Conservation (phyloP, 2,113 vertebrate genomes). For the Cnemophilus loriae region DNA sequence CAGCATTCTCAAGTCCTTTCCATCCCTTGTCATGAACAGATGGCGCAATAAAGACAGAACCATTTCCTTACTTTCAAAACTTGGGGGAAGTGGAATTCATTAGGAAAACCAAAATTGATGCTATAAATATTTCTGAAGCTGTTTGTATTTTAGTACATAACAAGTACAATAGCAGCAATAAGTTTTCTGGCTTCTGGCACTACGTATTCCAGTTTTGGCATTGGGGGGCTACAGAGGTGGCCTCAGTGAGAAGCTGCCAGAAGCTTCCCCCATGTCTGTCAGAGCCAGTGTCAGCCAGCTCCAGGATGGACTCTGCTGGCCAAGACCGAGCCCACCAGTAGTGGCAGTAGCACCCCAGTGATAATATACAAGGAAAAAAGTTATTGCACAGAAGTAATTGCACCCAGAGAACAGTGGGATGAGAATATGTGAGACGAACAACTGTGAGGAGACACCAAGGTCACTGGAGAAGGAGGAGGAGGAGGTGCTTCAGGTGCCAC, state of each 20-base stretch:
- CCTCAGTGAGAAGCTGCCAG: not conserved
- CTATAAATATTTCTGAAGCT: not conserved
- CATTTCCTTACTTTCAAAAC: not conserved
- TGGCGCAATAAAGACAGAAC: not conserved
- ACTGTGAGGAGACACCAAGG: not conserved
- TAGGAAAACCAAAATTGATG: not conserved
- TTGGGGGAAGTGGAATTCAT: not conserved
- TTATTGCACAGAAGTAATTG: not conserved
- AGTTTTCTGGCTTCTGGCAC: not conserved
- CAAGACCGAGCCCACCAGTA: rapidly evolving
- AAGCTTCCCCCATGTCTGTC: not conserved
- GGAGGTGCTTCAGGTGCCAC: rapidly evolving
- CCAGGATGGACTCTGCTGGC: not conserved
- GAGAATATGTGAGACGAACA: not conserved
- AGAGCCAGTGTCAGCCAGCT: not conserved
- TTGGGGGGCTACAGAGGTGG: not conserved
- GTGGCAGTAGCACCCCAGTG: rapidly evolving
- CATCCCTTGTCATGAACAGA: not conserved
- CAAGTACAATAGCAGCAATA: not conserved
- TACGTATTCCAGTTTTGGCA: rapidly evolving
- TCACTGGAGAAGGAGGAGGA: not conserved
- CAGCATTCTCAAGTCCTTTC: not conserved
- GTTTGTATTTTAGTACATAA: not conserved
- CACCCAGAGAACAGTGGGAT: not conserved
- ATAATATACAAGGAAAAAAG: not conserved